These are phyloP conservation scores for Scaptomyza parva DNA, from an alignment of 2,888 invertebrate genomes.

Conservation along the genomic window DNA sequence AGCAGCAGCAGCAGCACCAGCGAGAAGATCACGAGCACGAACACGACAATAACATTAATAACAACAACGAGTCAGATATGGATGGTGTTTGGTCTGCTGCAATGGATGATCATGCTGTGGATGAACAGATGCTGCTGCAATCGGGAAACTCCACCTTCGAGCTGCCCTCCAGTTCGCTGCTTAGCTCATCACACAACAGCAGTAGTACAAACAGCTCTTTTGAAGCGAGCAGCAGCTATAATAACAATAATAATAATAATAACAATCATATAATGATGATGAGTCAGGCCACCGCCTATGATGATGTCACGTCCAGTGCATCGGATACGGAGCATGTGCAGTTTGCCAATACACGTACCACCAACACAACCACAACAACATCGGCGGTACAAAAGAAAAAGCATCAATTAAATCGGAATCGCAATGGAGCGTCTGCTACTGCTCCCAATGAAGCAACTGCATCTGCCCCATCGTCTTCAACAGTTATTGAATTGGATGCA, in stretches of 20 bases:
- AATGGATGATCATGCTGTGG: conserved; percentile 71
- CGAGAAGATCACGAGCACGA: conserved; percentile 10
- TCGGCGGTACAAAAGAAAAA: conserved; percentile 72
- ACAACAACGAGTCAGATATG: conserved; percentile 11
- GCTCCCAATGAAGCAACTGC: conserved; percentile 28
- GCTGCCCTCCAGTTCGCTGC: conserved; percentile 59
- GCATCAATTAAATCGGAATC: conserved; percentile 46
- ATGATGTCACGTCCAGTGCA: conserved; percentile 80
- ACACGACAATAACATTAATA: conserved; percentile 18
- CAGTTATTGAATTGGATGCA: conserved; percentile 65
- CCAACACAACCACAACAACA: conserved; percentile 81
- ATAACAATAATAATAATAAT: conserved; percentile 1
- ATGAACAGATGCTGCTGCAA: conserved; percentile 45
- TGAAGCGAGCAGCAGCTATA: conserved; percentile 46
- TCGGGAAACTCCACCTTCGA: conserved; percentile 42
- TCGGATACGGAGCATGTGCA: conserved; percentile 82
- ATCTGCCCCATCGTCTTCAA: conserved; percentile 42
- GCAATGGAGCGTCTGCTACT: conserved; percentile 7
- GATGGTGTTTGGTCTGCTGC: conserved; percentile 59
- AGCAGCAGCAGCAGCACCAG: conserved; percentile 10
- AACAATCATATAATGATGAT: conserved; percentile 23
- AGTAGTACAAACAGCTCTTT: conserved; percentile 63
- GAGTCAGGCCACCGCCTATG: conserved; percentile 42
- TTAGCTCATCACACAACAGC: conserved; percentile 52
- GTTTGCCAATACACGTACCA: conserved; percentile 80